These are phyloP conservation scores for Taeniopygia guttata DNA, from an alignment of 2,797 vertebrate species.

Conservation along the genomic window DNA sequence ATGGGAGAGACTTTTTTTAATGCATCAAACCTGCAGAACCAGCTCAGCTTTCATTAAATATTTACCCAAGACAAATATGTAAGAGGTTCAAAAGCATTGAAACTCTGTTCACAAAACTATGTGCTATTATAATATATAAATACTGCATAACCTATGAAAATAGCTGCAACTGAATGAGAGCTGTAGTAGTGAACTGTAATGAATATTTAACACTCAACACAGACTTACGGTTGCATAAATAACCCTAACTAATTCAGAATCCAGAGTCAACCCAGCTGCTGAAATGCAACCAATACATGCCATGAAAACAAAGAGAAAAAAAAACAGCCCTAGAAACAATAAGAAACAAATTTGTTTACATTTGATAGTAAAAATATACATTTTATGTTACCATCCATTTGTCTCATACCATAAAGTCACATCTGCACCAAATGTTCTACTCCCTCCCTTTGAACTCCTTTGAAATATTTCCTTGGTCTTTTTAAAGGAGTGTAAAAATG, in stretches of 20 bases:
- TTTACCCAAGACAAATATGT: not conserved
- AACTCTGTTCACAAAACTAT: not conserved
- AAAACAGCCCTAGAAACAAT: not conserved
- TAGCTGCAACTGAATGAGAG: not conserved
- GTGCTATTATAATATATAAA: not conserved
- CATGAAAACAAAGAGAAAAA: not conserved
- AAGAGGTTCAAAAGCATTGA: not conserved
- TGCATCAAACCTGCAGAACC: not conserved
- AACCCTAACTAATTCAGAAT: not conserved
- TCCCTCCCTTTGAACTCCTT: slow-evolving; percentile 40
- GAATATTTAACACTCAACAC: not conserved
- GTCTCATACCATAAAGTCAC: slow-evolving; percentile 17
- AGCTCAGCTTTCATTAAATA: not conserved
- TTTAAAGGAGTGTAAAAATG: slow-evolving; percentile 49
- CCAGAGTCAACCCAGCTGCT: not conserved
- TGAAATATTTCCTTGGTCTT: slow-evolving; percentile 36
- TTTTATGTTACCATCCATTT: not conserved
- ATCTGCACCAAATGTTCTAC: slow-evolving; percentile 46
- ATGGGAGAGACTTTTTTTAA: not conserved
- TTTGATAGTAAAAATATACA: not conserved
- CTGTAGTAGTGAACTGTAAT: not conserved
- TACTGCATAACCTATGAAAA: not conserved
- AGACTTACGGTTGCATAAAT: not conserved
- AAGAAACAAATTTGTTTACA: not conserved
- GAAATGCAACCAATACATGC: not conserved